These are phyloP conservation scores for Heterotilapia buettikoferi DNA, from an alignment of 2,113 vertebrate genomes.

Conservation along the genomic window DNA sequence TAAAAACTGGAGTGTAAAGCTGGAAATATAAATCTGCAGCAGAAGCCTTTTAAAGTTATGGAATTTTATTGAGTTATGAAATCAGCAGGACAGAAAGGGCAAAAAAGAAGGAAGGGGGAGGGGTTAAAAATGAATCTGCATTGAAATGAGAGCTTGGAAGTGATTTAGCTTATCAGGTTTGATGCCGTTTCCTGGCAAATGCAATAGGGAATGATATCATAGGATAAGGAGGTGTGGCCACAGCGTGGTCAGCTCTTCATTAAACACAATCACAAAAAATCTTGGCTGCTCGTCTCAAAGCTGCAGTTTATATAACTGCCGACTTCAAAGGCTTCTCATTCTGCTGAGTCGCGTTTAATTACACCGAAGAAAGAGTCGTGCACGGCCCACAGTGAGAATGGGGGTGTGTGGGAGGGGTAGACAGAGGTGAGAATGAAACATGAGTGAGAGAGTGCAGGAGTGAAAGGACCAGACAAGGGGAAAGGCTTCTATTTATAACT, in stretches of 20 bases:
- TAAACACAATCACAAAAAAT: background rate
- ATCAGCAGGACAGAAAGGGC: background rate
- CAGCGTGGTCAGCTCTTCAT: background rate
- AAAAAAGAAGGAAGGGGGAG: background rate
- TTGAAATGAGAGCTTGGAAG: background rate
- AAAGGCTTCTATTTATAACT: conserved; percentile 58
- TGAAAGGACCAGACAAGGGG: background rate
- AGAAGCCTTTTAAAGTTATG: background rate
- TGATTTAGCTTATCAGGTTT: background rate
- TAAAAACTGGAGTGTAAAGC: background rate
- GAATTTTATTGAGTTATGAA: background rate
- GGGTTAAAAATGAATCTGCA: background rate
- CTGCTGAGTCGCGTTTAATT: conserved; percentile 13
- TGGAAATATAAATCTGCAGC: background rate
- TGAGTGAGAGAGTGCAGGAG: background rate
- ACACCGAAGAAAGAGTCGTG: background rate
- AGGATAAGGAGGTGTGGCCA: conserved; percentile 4
- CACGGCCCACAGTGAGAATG: background rate
- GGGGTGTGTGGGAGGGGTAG: background rate
- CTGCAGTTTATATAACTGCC: background rate
- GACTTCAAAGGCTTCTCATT: background rate
- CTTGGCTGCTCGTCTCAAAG: background rate
- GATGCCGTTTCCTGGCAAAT: conserved; percentile 1
- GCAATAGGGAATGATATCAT: background rate
- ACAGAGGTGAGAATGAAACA: background rate